These are phyloP conservation scores for Pogonophryne albipinna DNA, from an alignment of 2,797 vertebrate species.

Conservation along the genomic window DNA sequence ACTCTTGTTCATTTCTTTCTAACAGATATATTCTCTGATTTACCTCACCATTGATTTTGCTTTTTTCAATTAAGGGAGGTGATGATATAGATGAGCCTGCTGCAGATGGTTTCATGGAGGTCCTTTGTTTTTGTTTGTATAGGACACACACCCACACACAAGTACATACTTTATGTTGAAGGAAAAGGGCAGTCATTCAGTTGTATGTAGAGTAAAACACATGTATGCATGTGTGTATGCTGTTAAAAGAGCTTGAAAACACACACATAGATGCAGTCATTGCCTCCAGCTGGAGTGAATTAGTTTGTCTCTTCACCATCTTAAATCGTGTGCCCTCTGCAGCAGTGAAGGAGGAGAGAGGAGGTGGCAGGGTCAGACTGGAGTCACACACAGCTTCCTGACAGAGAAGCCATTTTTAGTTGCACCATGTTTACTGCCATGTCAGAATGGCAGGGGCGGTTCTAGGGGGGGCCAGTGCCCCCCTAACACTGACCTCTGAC, in stretches of 20 bases:
- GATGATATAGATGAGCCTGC: constrained; percentile 12
- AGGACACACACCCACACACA: neutral
- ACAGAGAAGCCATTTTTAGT: constrained; percentile 65
- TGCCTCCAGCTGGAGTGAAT: constrained; percentile 61
- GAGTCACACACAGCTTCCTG: constrained; percentile 59
- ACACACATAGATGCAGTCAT: constrained; percentile 1
- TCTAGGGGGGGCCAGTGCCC: no score
- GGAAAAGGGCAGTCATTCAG: constrained; percentile 9
- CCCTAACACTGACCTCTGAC: no score
- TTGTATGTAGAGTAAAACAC: constrained; percentile 14
- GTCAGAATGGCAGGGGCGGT: constrained; percentile 35
- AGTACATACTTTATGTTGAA: neutral
- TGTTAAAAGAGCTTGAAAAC: constrained; percentile 25
- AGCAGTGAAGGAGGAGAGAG: constrained; percentile 34
- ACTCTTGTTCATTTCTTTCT: neutral
- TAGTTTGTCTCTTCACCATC: constrained; percentile 35
- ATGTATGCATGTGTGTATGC: neutral
- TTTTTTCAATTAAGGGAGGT: constrained; percentile 11
- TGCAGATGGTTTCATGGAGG: constrained; percentile 1
- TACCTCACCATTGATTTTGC: neutral
- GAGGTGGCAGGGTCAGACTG: constrained; percentile 64
- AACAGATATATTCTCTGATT: neutral
- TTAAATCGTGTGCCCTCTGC: constrained; percentile 50
- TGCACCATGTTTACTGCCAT: constrained; percentile 39
- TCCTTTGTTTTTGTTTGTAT: constrained; percentile 25